Evolutionary conservation across 2,797 vertebrate species (phyloP).

Genomic region (Adelosebastes latens): DNA sequence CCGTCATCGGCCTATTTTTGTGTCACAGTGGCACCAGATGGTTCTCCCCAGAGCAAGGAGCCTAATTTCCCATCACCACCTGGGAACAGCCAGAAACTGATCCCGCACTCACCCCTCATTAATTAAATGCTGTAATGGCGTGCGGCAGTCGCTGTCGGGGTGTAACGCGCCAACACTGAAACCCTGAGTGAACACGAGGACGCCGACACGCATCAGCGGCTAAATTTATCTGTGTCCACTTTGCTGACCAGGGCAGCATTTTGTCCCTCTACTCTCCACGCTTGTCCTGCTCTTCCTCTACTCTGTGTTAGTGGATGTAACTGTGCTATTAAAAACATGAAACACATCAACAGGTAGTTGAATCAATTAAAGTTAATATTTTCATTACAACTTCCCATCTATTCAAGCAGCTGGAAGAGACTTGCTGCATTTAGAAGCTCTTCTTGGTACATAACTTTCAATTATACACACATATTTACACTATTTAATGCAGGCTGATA

Average conservation of each 20-base stretch:
- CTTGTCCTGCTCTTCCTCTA: background rate
- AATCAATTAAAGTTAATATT: background rate
- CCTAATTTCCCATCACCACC: conserved; percentile 65
- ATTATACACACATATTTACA: conserved; percentile 51
- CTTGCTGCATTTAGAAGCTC: conserved; percentile 9
- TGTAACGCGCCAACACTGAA: background rate
- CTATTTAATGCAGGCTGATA: conserved; percentile 3
- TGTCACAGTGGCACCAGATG: conserved; percentile 58
- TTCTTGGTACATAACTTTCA: conserved; percentile 18
- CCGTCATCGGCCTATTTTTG: conserved; percentile 15
- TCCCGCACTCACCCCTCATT: conserved; percentile 39
- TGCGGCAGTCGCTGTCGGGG: background rate
- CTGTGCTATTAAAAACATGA: background rate
- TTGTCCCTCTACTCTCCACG: background rate
- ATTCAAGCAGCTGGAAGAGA: conserved; percentile 8
- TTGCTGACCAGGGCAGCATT: background rate
- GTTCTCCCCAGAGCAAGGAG: conserved; percentile 50
- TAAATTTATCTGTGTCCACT: conserved; percentile 13
- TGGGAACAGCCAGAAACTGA: conserved; percentile 56
- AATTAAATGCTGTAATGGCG: conserved; percentile 51
- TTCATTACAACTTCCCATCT: background rate
- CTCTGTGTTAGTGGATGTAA: background rate
- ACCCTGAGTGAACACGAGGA: conserved; percentile 1
- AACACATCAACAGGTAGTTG: background rate
- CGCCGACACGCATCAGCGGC: background rate